Conservation (phyloP, 2,888 invertebrate genomes). For the Heliconius sara region DNA sequence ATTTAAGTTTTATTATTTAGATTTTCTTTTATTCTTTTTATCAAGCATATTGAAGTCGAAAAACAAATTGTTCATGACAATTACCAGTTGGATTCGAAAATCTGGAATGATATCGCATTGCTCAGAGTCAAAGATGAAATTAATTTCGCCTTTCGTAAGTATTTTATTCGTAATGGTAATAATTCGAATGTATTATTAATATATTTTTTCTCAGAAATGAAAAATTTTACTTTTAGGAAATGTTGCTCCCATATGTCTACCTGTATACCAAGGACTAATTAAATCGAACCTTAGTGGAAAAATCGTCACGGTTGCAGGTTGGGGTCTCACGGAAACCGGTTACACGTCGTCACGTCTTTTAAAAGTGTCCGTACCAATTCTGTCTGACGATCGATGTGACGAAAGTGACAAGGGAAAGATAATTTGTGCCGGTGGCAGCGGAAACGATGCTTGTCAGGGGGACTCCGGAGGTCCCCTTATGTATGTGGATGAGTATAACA, state of each 20-base stretch:
- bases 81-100: constrained; percentile 5
- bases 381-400: constrained; percentile 17
- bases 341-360: constrained; percentile 6
- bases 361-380: constrained; percentile 42
- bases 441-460: constrained; percentile 85
- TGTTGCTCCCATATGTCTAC: constrained; percentile 42
- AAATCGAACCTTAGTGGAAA: constrained; percentile 12
- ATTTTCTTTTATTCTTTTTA: not conserved
- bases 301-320: constrained; percentile 39
- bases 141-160: constrained; percentile 34
- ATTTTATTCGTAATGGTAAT: not conserved
- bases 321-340: constrained; percentile 39
- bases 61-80: constrained; percentile 29
- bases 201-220: not conserved
- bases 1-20: not conserved
- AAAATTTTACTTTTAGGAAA: constrained; percentile 32
- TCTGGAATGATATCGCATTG: constrained; percentile 45
- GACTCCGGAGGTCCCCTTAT: constrained; percentile 88
- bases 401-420: constrained; percentile 29
- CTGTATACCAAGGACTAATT: constrained; percentile 29
- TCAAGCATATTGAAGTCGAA: constrained; percentile 39
- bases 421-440: constrained; percentile 70
- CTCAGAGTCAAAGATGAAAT: constrained; percentile 42
- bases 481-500: constrained; percentile 48
- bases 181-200: not conserved